Evolutionary conservation across 2,888 invertebrate species (phyloP), one percentile per base, ranked within the genome.

Genomic region (Barypeithes pellucidus): DNA sequence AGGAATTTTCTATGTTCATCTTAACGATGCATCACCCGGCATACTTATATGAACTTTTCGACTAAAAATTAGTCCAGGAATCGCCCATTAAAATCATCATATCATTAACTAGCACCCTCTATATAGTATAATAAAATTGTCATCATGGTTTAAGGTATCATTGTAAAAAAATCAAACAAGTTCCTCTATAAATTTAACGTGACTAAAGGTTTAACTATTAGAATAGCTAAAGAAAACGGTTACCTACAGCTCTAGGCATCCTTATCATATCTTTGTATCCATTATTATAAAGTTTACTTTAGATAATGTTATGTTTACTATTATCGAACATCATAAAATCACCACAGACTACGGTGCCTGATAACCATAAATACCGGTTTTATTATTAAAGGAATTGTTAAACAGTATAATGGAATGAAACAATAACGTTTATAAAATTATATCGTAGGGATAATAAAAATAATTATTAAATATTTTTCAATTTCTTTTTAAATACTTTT

Each of bases 251-350:
- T 29, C 29, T 14, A 29, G 14, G 14, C 14, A n/a, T 1, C 29
- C 24, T 29, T 52, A 52, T 52, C 24, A 52, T 52, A 52, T 52
- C 52, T 29, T 52, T n/a, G 8, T 52, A 52, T 52, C 8, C 7
- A 52, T 22, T 24, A 52, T 29, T 29, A 14, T 52, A 29, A 47
- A 20, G 47, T 52, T 52, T 52, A 52, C 29, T 52, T 52, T 14
- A 52, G 52, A 52, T 52, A 52, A 29, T 20, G 14, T 20, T n/a
- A 9, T 52, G 14, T 52, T 52, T 52, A 52, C 52, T 47, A 24
- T 52, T 52, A 29, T 52, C 14, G 29, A 52, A 29, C 24, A 14
- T 52, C 20, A 52, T 29, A 29, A n/a, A 24, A 29, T 24, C 52
- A 29, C 29, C 29, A 52, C 29, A 24, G 11, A 52, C 29, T n/a